Evolutionary conservation across 2,888 invertebrate genomes (phyloP).

Genomic region (Aricia artaxerxes): DNA sequence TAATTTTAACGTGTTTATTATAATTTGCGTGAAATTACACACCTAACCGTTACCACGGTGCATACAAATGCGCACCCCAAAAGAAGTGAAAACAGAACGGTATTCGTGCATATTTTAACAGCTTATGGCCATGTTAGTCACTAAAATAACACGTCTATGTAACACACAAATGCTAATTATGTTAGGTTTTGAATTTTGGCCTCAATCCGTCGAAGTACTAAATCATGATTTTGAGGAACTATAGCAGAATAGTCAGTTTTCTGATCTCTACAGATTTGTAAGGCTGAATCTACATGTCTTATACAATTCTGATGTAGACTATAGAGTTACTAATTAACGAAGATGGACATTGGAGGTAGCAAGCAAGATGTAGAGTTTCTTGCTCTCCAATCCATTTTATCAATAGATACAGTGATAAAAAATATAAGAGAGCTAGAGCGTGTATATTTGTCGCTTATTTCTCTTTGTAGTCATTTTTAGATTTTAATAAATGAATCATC

Average conservation of each 20-base stretch:
- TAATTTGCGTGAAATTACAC: slow-evolving; percentile 20
- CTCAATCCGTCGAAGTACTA: not conserved
- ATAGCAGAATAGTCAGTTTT: not conserved
- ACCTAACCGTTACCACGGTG: not conserved
- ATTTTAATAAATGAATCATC: too few species aligned
- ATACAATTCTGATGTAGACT: too few species aligned
- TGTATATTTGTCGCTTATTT: too few species aligned
- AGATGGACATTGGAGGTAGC: too few species aligned
- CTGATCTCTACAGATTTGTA: not conserved
- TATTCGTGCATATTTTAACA: slow-evolving; percentile 21
- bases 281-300: not conserved
- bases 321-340: too few species aligned
- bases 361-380: too few species aligned
- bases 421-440: too few species aligned
- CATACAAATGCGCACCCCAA: slow-evolving; percentile 9
- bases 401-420: too few species aligned
- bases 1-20: slow-evolving; percentile 4
- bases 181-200: not conserved
- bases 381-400: too few species aligned
- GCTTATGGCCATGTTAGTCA: not conserved
- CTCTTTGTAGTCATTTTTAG: too few species aligned
- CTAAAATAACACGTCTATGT: not conserved
- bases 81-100: slow-evolving; percentile 27
- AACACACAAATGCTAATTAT: not conserved
- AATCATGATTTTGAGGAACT: not conserved